Evolutionary conservation across 2,797 vertebrate genomes (phyloP), one percentile per base, ranked within the genome.

Genomic region (Mionectes olivaceus): DNA sequence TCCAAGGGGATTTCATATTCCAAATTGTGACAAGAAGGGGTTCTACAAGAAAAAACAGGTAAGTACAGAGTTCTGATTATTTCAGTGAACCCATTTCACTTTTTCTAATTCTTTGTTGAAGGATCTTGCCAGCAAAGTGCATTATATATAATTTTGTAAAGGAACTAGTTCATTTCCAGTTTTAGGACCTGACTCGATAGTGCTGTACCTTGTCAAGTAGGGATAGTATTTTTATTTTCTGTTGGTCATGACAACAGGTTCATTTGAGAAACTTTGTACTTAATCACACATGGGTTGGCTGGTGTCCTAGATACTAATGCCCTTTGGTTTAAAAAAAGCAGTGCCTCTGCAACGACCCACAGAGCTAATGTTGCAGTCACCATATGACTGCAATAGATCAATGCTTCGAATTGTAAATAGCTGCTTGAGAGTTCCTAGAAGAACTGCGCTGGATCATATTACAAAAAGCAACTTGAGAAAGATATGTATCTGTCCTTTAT

Each of bases 21-120:
- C 99, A 92, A 99, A 99, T 98, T 99, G 99, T 96, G 99, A 99
- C 98, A 99, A 98, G 97, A 99, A 99, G 93, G 99, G 99, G 8
- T 99, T 99, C 97, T 99, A 99, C 96, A 99, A 99, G 98, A 99
- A 99, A 97, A 99, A 99, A 89, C 99, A 99, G 98, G 99, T 99
- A 96, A 98, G 98, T 84, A 56, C n/a, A 30, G n/a, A 22, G 12
- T 82, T 64, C 85, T 19, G 17, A n/a, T 63, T 5, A n/a, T 46
- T 57, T 90, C 19, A 21, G 0, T 84, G 25, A 84, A 47, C 55
- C 9, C 11, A 7, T 18, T 79, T 83, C 30, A 61, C 43, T 12
- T 78, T 67, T 67, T 71, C 39, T 73, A 19, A 19, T 5, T 78
- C 28, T 77, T 84, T 78, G 13, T 60, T 57, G 87, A 41, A 87